Conservation (phyloP, 2,888 invertebrate genomes). For the Apoda limacodes region DNA sequence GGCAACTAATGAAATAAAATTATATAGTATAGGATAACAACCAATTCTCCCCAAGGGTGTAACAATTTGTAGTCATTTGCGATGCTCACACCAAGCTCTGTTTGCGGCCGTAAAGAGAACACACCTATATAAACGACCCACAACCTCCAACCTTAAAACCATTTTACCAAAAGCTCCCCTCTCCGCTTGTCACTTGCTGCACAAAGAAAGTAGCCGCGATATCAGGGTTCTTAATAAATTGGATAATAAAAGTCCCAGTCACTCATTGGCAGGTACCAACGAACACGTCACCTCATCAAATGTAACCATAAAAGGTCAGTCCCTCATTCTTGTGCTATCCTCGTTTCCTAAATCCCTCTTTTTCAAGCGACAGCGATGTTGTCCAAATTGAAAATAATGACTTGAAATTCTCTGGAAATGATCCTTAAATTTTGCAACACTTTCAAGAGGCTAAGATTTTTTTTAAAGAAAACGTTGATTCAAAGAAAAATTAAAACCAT, state of each 20-base stretch:
- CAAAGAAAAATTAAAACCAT: constrained; percentile 30
- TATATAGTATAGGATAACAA: no score
- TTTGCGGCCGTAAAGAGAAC: constrained; percentile 56
- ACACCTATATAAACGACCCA: constrained; percentile 44
- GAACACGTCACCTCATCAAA: constrained; percentile 53
- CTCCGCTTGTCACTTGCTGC: constrained; percentile 5
- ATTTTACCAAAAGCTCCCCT: constrained; percentile 25
- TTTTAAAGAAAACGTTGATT: constrained; percentile 21
- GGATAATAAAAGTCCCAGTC: constrained; percentile 30
- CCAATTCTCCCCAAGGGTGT: constrained; percentile 43
- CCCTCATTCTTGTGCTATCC: no score
- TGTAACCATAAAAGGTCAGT: no score
- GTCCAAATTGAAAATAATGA: no score
- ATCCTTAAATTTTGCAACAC: constrained; percentile 22
- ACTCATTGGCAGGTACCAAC: constrained; percentile 49
- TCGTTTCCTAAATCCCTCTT: no score
- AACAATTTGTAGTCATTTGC: constrained; percentile 57
- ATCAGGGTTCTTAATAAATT: constrained; percentile 27
- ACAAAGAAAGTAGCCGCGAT: constrained; percentile 12
- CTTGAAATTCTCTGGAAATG: constrained; percentile 24
- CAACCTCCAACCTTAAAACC: constrained; percentile 27
- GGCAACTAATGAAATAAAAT: no score
- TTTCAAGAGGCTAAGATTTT: constrained; percentile 24
- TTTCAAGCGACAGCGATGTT: no score
- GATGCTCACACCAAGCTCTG: constrained; percentile 45